A percentile compares a stretch with the other conserved stretches of the same genome.
Evolutionary conservation across 2,888 invertebrate species (phyloP).

Genomic region (Baccha elongata): DNA sequence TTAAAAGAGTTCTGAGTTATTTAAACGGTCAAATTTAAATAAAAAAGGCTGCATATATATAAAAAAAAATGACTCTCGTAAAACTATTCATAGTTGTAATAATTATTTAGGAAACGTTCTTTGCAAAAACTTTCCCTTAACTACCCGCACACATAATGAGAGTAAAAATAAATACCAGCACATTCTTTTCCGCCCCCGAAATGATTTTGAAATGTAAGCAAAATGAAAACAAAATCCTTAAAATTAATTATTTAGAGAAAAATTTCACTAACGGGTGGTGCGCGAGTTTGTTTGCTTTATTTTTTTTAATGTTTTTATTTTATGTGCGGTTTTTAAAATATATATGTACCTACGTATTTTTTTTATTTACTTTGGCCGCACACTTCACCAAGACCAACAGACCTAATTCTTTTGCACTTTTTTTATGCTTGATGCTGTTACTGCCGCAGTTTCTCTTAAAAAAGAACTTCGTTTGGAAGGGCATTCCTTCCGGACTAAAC

Average conservation of each 20-base stretch:
- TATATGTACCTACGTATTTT: slow-evolving; percentile 6
- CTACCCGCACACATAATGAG: background rate
- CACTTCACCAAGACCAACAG: slow-evolving; percentile 21
- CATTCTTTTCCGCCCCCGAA: slow-evolving; percentile 1
- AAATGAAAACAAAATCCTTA: slow-evolving; percentile 26
- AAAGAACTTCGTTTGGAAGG: slow-evolving; percentile 20
- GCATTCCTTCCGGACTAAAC: slow-evolving; percentile 10
- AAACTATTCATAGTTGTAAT: slow-evolving; percentile 40
- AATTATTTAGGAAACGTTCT: slow-evolving; percentile 40
- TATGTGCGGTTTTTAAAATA: slow-evolving; percentile 13
- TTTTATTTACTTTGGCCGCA: background rate
- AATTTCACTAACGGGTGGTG: slow-evolving; percentile 19
- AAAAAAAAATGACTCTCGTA: background rate
- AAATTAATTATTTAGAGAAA: slow-evolving; percentile 49
- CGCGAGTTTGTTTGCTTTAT: slow-evolving; percentile 4
- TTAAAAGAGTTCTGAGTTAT: slow-evolving; percentile 7
- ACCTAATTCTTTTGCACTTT: slow-evolving; percentile 35
- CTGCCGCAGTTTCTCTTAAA: slow-evolving; percentile 32
- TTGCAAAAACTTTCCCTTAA: slow-evolving; percentile 27
- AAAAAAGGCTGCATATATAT: background rate
- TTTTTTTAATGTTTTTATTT: slow-evolving; percentile 16
- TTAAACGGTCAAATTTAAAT: slow-evolving; percentile 5
- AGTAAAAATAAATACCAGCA: background rate
- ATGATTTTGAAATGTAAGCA: background rate
- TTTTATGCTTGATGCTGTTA: slow-evolving; percentile 13